These are phyloP conservation scores for Tiaroga cobitis DNA, from an alignment of 2,797 vertebrate species.

Conservation along the genomic window DNA sequence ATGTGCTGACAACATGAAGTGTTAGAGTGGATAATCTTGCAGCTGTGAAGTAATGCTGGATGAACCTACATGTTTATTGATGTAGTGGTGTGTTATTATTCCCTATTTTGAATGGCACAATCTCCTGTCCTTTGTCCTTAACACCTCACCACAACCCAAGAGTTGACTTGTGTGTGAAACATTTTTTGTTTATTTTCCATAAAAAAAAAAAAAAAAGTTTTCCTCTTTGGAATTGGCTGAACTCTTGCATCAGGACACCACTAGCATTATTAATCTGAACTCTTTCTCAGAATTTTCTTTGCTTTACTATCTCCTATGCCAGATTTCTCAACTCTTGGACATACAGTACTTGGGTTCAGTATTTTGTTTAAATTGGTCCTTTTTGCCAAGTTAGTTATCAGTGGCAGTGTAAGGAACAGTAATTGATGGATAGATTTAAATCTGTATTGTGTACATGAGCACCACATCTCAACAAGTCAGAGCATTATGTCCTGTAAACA, in stretches of 20 bases:
- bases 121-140: constrained; percentile 42
- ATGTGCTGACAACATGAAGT: constrained; percentile 19
- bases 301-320: constrained; percentile 22
- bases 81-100: constrained; percentile 38
- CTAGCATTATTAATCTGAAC: constrained; percentile 43
- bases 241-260: constrained; percentile 49
- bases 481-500: neutral
- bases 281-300: constrained; percentile 37
- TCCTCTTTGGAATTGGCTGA: constrained; percentile 47
- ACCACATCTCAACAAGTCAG: neutral
- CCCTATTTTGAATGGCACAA: constrained; percentile 43
- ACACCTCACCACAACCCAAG: neutral
- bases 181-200: neutral
- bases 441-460: neutral
- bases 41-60: constrained; percentile 34
- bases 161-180: constrained; percentile 9
- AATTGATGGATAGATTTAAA: neutral
- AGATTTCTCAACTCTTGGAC: constrained; percentile 43
- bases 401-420: neutral
- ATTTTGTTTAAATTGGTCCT: neutral
- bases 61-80: constrained; percentile 30
- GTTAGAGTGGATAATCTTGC: constrained; percentile 8
- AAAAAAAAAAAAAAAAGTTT: neutral
- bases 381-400: neutral
- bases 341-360: neutral